Base-by-base conservation (phyloP, 2,113 vertebrate species). In the Hemibagrus wyckioides region DNA sequence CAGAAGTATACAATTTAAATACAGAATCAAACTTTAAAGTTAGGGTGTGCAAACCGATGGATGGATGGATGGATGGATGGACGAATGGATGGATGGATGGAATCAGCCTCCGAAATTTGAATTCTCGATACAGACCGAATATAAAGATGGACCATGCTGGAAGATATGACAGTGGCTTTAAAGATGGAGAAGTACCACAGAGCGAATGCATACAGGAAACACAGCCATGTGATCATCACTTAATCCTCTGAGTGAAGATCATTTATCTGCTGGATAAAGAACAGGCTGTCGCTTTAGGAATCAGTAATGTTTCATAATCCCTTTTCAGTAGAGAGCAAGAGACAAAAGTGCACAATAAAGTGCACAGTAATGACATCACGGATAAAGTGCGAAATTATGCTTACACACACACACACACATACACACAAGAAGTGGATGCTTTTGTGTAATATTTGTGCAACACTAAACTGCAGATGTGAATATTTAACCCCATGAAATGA, bases 181-280 rank as follows among this genome's bases (percentile, higher is more conserved):
- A 48, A 76, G 39, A 50, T 7, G 0, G 21, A 23, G 36, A 14
- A n/a, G 61, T 67, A 36, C 33, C 33, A 67, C 9, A 8, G 57
- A 52, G 61, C 28, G 65, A 83, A 83, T 67, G 44, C 82, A 83
- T 44, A 67, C 82, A 67, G 44, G 82, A 67, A 65, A 63, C 30
- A 23, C 9, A 28, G 61, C 39, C 41, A 19, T 41, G 59, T 50
- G 28, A 83, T 67, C 81, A 9, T 48, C 17, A 41, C 23, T 65
- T 48, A 9, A 50, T 50, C 57, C 61, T 63, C 10, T 30, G 39
- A 63, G 59, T 48, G 28, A 63, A 44, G 80, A 65, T 23, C 39
- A 0, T 83, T 65, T 50, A 36, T 33, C 56, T 2, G 36, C 81
- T 30, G 14, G 17, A 44, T 50, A 17, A 83, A 82, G 25, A 39